phyloP scores from a whole-genome alignment of 1,140 invertebrate genomes.

The Antheraea pernyi region DNA sequence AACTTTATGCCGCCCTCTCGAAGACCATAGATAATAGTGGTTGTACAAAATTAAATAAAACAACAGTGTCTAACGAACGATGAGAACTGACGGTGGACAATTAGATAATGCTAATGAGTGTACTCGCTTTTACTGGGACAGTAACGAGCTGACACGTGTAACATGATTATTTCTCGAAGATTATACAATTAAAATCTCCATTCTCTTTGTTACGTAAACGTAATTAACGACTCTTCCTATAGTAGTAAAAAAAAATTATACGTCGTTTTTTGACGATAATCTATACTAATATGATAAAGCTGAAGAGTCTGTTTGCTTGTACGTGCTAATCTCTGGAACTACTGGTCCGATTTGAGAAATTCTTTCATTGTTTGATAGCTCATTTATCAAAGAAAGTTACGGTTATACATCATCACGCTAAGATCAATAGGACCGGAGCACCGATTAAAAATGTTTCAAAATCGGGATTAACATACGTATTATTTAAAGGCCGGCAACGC shows the following conservation, averaged over 20 bases:
- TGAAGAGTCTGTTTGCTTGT: no score
- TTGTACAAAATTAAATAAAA: constrained; percentile 9
- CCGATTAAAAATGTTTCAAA: no score
- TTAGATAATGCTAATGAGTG: constrained; percentile 30
- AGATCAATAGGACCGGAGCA: no score
- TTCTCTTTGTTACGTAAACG: neutral
- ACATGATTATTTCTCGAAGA: neutral
- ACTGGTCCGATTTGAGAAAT: no score
- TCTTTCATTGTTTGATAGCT: no score
- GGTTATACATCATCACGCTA: no score
- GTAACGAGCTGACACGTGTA: constrained; percentile 22
- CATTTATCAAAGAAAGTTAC: no score
- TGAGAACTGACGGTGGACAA: constrained; percentile 19
- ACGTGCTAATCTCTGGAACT: no score
- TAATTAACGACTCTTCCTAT: neutral
- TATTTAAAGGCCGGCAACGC: no score
- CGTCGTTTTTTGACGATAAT: neutral
- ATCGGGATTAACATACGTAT: no score
- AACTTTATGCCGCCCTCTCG: neutral
- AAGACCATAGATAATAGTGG: neutral
- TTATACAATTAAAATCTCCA: neutral
- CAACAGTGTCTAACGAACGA: constrained; percentile 9
- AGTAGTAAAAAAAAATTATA: neutral
- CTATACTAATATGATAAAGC: no score
- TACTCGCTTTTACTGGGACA: constrained; percentile 5